Evolutionary conservation across 2,113 vertebrate genomes (phyloP).

Genomic region (Phalacrocorax pelagicus): DNA sequence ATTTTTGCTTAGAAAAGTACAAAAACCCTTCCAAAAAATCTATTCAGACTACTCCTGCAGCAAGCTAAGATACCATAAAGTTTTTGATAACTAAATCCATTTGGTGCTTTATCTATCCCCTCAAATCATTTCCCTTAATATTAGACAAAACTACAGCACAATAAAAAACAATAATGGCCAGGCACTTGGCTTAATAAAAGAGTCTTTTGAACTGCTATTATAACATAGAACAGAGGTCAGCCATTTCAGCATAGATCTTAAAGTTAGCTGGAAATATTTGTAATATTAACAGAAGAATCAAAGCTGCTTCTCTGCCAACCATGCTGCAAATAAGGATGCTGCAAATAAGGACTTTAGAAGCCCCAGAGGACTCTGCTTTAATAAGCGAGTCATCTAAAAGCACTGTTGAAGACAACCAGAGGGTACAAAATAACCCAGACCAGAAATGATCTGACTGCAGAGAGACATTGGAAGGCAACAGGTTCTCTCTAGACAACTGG

Average conservation of each 20-base stretch:
- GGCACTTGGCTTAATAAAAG: slow-evolving; percentile 30
- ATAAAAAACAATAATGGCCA: slow-evolving; percentile 49
- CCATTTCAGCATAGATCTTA: slow-evolving; percentile 33
- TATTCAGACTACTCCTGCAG: neutral
- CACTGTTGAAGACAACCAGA: neutral
- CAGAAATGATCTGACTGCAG: neutral
- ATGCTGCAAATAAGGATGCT: slow-evolving; percentile 10
- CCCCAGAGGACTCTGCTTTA: slow-evolving; percentile 23
- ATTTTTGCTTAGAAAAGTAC: neutral
- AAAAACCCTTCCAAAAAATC: neutral
- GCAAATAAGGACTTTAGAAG: neutral
- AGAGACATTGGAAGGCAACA: slow-evolving; percentile 3
- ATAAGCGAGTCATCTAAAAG: slow-evolving; percentile 20
- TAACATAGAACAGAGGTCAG: neutral
- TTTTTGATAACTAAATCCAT: slow-evolving; percentile 63
- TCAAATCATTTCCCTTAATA: slow-evolving; percentile 47
- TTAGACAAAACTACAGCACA: slow-evolving; percentile 41
- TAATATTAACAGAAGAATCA: slow-evolving; percentile 36
- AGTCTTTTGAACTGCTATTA: slow-evolving; percentile 46
- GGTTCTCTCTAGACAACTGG: neutral
- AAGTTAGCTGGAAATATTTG: slow-evolving; percentile 60
- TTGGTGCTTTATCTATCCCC: slow-evolving; percentile 20
- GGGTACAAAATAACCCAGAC: neutral
- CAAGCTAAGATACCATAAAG: neutral
- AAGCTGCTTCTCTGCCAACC: slow-evolving; percentile 10